These are phyloP conservation scores for Chrysina gloriosa DNA, from an alignment of 2,888 invertebrate species.

Conservation along the genomic window DNA sequence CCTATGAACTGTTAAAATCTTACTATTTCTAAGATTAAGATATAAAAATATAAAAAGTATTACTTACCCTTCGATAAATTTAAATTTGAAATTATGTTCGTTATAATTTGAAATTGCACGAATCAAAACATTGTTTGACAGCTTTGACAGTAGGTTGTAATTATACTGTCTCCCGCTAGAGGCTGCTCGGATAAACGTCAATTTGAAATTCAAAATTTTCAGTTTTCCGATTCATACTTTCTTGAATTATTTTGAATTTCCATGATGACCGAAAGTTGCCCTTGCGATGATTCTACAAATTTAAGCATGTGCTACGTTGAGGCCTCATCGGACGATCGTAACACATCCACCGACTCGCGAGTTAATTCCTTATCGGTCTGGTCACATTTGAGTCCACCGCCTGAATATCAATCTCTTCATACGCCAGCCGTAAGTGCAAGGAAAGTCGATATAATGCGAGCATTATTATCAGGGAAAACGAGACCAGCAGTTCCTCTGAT, in stretches of 20 bases:
- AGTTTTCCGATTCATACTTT: background rate
- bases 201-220: conserved; percentile 25
- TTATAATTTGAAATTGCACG: no score
- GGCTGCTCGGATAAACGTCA: background rate
- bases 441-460: conserved; percentile 54
- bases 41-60: background rate
- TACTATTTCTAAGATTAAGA: background rate
- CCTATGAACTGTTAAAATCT: background rate
- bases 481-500: conserved; percentile 40
- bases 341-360: conserved; percentile 42
- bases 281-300: conserved; percentile 14
- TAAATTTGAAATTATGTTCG: no score
- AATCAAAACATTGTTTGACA: background rate
- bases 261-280: conserved; percentile 4
- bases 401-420: conserved; percentile 43
- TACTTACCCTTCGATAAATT: no score
- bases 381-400: conserved; percentile 54
- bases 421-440: conserved; percentile 55
- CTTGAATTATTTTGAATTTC: background rate
- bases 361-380: conserved; percentile 47
- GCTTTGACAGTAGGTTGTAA: background rate
- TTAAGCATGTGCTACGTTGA: conserved; percentile 54
- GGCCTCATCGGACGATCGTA: conserved; percentile 52
- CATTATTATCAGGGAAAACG: conserved; percentile 53
- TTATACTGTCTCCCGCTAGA: background rate